These are phyloP conservation scores for Acrobasis suavella DNA, from an alignment of 2,888 invertebrate genomes.

Conservation along the genomic window DNA sequence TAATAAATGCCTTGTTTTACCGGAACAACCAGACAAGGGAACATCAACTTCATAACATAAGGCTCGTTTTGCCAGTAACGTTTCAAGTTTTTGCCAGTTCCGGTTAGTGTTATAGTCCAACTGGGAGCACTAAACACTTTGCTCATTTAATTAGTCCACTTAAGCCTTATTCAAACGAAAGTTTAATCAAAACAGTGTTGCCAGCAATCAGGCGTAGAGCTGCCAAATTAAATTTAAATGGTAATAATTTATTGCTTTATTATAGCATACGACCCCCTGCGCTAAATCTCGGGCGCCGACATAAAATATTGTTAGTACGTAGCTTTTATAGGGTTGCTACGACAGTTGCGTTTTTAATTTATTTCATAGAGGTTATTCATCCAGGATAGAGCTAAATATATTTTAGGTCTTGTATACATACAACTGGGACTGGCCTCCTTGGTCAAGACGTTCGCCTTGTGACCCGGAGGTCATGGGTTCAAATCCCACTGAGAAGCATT, in stretches of 20 bases:
- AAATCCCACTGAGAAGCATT: too few relatives aligned
- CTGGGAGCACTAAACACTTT: constrained; percentile 1
- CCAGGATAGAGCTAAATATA: too few relatives aligned
- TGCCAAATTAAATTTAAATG: constrained; percentile 81
- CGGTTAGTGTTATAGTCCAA: not conserved
- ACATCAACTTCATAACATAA: too few relatives aligned
- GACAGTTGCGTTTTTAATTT: not conserved
- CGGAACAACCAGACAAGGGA: too few relatives aligned
- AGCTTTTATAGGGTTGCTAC: constrained; percentile 35
- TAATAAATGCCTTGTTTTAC: too few relatives aligned
- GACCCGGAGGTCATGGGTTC: too few relatives aligned
- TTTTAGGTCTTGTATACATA: too few relatives aligned
- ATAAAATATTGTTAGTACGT: constrained; percentile 74
- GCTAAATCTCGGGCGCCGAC: constrained; percentile 70
- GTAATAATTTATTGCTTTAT: constrained; percentile 79
- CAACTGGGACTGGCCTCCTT: too few relatives aligned
- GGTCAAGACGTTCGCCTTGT: too few relatives aligned
- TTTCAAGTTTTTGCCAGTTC: not conserved
- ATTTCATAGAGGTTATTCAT: too few relatives aligned
- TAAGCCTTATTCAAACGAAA: constrained; percentile 48
- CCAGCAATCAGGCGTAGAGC: constrained; percentile 64
- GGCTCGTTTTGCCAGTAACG: not conserved
- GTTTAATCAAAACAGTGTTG: constrained; percentile 70
- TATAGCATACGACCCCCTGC: constrained; percentile 70
- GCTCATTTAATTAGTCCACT: not conserved